Base-by-base conservation (phyloP, 2,113 vertebrate species). In the Syngnathus floridae region DNA sequence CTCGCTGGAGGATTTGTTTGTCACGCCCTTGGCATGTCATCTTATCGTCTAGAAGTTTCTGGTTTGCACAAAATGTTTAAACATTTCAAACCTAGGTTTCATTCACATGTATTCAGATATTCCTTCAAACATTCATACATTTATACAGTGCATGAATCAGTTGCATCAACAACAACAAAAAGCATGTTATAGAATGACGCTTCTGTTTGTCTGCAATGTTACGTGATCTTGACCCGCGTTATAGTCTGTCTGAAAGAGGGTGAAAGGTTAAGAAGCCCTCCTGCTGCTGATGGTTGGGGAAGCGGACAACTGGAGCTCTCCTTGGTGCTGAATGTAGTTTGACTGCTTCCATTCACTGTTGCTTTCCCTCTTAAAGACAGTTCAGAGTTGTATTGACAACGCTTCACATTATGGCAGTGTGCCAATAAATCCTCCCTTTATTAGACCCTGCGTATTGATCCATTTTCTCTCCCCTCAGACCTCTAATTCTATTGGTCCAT, bases 361-460 rank as follows among this genome's bases (percentile, higher is more conserved):
- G 62, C 62, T 65, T 21, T 31, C 13, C 69, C 67, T 51, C 73
- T 79, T 66, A 62, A 83, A 80, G 70, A 78, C 64, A 71, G 57
- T 78, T 66, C 62, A 72, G 72, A 81, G 72, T 74, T 60, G 43
- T 82, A 82, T 84, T 82, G 80, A 84, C 70, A 55, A 66, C 48
- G 35, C 51, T 75, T 87, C 73, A 81, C 71, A 70, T 82, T 82
- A 82, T 85, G 82, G 70, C 73, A 48, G 73, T 72, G 76, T 78
- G 79, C 73, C 77, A 75, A 82, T 86, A 82, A 87, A 82, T 87
- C 87, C 82, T 76, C 41, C 72, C 60, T 86, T 86, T 87, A 86
- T 85, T 84, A 82, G 69, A 86, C 67, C 75, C 59, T 4, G 7
- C 6, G 65, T 85, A 88, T 87, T 70, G 85, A 88, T 86, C 79